Conservation (phyloP, 1,140 invertebrate species). For the Prorops nasuta region DNA sequence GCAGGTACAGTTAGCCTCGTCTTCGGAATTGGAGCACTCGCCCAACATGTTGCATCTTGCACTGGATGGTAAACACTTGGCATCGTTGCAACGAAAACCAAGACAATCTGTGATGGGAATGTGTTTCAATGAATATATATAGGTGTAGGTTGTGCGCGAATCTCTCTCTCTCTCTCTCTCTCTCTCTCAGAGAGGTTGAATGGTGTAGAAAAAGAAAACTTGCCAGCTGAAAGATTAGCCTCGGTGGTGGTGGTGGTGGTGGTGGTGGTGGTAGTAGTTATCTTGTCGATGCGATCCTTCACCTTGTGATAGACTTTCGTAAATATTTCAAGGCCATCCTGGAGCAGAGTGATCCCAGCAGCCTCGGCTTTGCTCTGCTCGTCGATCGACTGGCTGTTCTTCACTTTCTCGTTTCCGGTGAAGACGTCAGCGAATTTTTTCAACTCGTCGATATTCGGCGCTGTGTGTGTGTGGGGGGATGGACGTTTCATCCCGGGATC, state of each 20-base stretch:
- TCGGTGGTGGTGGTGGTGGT: slow-evolving; percentile 24
- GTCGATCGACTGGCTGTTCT: slow-evolving; percentile 39
- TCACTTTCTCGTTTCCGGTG: slow-evolving; percentile 25
- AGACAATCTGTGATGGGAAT: slow-evolving; percentile 33
- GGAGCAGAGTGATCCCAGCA: slow-evolving; percentile 57
- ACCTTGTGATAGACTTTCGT: slow-evolving; percentile 67
- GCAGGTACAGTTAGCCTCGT: slow-evolving; percentile 74
- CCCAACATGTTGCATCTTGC: slow-evolving; percentile 73
- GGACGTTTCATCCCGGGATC: slow-evolving; percentile 7
- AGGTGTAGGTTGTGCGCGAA: neutral
- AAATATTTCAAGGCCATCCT: slow-evolving; percentile 65
- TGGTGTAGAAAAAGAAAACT: slow-evolving; percentile 1
- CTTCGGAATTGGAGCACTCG: slow-evolving; percentile 71
- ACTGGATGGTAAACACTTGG: slow-evolving; percentile 66
- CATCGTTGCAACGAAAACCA: slow-evolving; percentile 60
- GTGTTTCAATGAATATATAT: neutral
- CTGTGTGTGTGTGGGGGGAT: neutral
- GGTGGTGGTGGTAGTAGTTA: slow-evolving; percentile 35
- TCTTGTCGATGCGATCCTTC: slow-evolving; percentile 37
- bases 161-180: no score
- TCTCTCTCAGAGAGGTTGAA: no score
- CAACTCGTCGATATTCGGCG: slow-evolving; percentile 34
- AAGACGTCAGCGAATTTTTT: slow-evolving; percentile 43
- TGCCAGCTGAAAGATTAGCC: slow-evolving; percentile 14
- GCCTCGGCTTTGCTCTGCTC: no score